Conservation (phyloP, 2,797 vertebrate species). For the Microhierax caerulescens region DNA sequence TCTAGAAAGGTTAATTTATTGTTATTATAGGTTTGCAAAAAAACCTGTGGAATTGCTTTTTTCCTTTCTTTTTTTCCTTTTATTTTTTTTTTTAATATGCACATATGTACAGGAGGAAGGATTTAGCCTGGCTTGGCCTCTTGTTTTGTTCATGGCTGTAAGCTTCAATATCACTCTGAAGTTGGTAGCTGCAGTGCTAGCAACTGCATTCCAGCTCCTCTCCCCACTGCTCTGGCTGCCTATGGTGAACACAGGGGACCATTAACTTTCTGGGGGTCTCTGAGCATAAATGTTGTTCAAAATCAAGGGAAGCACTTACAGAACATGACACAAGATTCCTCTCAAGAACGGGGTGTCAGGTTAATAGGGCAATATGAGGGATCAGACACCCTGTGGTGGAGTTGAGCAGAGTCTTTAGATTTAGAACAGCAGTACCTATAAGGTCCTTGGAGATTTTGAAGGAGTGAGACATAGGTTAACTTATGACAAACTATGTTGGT, state of each 20-base stretch:
- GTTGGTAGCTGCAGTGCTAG: not conserved
- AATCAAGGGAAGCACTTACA: not conserved
- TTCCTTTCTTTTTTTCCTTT: too few species aligned
- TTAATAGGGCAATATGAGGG: not conserved
- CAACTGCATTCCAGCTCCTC: not conserved
- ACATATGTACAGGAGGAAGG: not conserved
- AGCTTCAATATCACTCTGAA: not conserved
- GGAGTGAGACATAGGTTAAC: not conserved
- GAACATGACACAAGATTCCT: not conserved
- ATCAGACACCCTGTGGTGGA: not conserved
- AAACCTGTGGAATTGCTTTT: not conserved
- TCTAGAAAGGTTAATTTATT: not conserved
- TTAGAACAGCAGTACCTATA: not conserved
- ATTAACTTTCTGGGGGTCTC: not conserved
- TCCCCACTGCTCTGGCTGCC: not conserved
- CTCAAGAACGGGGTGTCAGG: not conserved
- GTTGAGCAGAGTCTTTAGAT: not conserved
- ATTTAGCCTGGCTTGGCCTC: not conserved
- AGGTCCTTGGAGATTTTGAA: not conserved
- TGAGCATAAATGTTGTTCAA: not conserved
- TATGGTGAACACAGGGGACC: rapidly evolving
- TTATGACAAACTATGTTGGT: not conserved
- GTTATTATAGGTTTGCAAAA: not conserved
- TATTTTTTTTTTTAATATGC: not conserved
- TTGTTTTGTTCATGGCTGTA: not conserved